A percentile compares a stretch with the other conserved stretches of the same genome.
phyloP scores from a whole-genome alignment of 2,888 invertebrate genomes.

The Platycheirus albimanus region DNA sequence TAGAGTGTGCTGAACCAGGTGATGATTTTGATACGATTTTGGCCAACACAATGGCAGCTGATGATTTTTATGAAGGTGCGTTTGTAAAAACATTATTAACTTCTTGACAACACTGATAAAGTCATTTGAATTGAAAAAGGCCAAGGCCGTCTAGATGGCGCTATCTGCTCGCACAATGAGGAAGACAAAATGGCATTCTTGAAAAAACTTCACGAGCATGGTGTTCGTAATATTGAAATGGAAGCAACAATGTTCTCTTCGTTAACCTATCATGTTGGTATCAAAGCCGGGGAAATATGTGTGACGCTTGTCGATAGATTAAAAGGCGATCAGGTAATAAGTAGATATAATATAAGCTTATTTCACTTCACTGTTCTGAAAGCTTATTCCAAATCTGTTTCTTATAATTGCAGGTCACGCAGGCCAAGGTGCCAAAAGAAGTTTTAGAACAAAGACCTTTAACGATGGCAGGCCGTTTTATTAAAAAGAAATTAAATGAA shows the following conservation, averaged over 20 bases:
- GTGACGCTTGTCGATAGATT: conserved; percentile 88
- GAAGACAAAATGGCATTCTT: conserved; percentile 87
- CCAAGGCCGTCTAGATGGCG: conserved; percentile 90
- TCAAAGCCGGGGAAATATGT: conserved; percentile 88
- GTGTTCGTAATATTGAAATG: conserved; percentile 91
- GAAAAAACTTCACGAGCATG: conserved; percentile 83
- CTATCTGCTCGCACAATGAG: conserved; percentile 87
- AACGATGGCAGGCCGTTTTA: conserved; percentile 86
- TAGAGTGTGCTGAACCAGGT: conserved; percentile 77
- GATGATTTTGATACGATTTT: conserved; percentile 84
- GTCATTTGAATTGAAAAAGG: conserved; percentile 82
- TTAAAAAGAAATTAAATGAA: conserved; percentile 82
- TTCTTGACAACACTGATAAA: too few species aligned
- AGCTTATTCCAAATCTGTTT: too few species aligned
- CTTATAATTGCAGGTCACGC: conserved; percentile 78
- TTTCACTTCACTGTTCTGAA: too few species aligned
- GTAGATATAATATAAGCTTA: too few species aligned
- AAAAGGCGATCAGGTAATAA: conserved; percentile 87
- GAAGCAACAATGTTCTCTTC: conserved; percentile 90
- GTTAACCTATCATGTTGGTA: conserved; percentile 86
- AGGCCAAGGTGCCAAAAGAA: conserved; percentile 84
- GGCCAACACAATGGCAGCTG: conserved; percentile 90
- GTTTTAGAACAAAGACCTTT: conserved; percentile 88
- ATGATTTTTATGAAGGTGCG: conserved; percentile 91
- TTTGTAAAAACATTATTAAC: neutral